These are phyloP conservation scores for Coregonus ussuriensis DNA, from an alignment of 2,797 vertebrate genomes.

Conservation along the genomic window DNA sequence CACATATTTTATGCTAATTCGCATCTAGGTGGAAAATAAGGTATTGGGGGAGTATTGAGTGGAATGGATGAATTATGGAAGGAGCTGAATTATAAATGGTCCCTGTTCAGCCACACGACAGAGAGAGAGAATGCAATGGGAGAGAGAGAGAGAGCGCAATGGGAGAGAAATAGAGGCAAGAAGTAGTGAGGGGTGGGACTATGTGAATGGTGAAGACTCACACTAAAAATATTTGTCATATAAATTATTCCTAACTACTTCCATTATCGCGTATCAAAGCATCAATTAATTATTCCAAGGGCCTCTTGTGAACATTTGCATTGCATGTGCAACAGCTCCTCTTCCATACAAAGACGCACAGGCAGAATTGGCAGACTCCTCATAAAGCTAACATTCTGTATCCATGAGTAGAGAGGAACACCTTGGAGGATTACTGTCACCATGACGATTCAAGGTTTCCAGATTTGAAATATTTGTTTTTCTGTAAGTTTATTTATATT, in stretches of 20 bases:
- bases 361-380: not conserved
- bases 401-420: conserved; percentile 4
- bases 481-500: no score
- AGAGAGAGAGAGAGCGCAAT: not conserved
- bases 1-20: conserved; percentile 56
- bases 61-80: conserved; percentile 69
- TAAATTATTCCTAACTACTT: conserved; percentile 61
- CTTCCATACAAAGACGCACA: not conserved
- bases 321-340: conserved; percentile 26
- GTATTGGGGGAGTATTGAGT: conserved; percentile 41
- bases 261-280: conserved; percentile 68
- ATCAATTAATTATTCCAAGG: conserved; percentile 61
- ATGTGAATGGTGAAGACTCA: conserved; percentile 43
- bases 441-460: not conserved
- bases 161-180: not conserved
- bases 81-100: conserved; percentile 72
- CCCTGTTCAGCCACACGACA: conserved; percentile 50
- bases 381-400: not conserved
- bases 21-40: conserved; percentile 23
- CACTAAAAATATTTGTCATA: conserved; percentile 49
- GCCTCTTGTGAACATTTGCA: not conserved
- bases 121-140: conserved; percentile 30
- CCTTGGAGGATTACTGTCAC: no score
- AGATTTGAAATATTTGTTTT: conserved; percentile 19
- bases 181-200: conserved; percentile 44